phyloP scores from a whole-genome alignment of 2,888 invertebrate genomes.

The Thumatha senex region DNA sequence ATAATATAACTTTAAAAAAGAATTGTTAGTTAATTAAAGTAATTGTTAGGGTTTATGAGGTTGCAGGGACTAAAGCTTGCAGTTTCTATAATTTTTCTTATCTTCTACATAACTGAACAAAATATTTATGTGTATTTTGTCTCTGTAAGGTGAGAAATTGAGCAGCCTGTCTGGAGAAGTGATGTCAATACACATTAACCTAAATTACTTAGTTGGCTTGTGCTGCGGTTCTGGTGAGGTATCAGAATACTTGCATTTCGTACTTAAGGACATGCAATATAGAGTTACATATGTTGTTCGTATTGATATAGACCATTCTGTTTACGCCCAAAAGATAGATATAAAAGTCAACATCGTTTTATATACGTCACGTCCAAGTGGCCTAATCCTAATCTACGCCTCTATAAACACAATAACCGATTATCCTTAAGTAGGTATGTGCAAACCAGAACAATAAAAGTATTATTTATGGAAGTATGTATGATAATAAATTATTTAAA shows the following conservation, averaged over 20 bases:
- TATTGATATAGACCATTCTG: too few species aligned
- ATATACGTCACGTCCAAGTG: too few species aligned
- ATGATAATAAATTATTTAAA: not conserved
- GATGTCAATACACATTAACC: slow-evolving; percentile 44
- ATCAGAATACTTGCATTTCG: slow-evolving; percentile 7
- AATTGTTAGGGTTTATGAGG: too few species aligned
- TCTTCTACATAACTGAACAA: not conserved
- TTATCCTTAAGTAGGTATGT: not conserved
- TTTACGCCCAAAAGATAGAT: too few species aligned
- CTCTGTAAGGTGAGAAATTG: not conserved
- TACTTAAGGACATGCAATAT: not conserved
- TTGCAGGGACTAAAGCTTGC: too few species aligned
- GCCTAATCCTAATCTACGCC: too few species aligned
- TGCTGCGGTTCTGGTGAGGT: slow-evolving; percentile 46
- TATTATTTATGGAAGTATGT: not conserved
- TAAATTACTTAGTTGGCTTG: slow-evolving; percentile 75
- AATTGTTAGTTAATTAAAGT: too few species aligned
- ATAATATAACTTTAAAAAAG: too few species aligned
- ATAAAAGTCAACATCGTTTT: too few species aligned
- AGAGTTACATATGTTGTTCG: not conserved
- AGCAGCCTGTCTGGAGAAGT: too few species aligned
- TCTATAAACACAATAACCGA: too few species aligned
- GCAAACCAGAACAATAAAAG: not conserved
- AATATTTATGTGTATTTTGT: not conserved
- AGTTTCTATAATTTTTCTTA: too few species aligned